These are phyloP conservation scores for Sphaerophoria rueppellii DNA, from an alignment of 2,888 invertebrate genomes.

Conservation along the genomic window DNA sequence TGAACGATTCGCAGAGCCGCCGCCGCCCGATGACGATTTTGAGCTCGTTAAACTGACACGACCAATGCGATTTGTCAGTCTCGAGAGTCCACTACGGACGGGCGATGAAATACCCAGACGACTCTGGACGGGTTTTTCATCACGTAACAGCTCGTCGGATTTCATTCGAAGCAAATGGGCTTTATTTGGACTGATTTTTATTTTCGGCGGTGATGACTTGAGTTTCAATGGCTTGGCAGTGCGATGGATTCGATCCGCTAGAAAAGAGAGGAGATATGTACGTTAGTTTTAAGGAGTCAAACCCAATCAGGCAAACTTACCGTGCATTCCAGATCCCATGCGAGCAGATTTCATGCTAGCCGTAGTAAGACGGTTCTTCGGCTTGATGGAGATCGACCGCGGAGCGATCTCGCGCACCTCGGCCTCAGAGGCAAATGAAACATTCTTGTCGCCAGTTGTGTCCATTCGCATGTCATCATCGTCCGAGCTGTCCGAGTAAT, in stretches of 20 bases:
- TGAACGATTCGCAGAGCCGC: constrained; percentile 12
- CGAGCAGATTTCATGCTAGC: constrained; percentile 76
- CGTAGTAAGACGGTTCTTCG: constrained; percentile 69
- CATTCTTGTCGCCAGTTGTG: constrained; percentile 79
- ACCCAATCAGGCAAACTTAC: constrained; percentile 7
- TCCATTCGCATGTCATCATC: constrained; percentile 75
- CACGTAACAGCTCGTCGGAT: constrained; percentile 79
- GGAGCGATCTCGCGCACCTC: constrained; percentile 81
- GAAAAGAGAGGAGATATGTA: constrained; percentile 5
- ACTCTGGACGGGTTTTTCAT: constrained; percentile 79
- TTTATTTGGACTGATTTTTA: constrained; percentile 77
- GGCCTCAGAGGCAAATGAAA: constrained; percentile 81
- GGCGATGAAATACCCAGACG: constrained; percentile 76
- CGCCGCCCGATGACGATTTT: background rate
- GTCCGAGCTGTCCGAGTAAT: constrained; percentile 63
- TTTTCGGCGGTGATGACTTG: constrained; percentile 76
- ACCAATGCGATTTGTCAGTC: constrained; percentile 76
- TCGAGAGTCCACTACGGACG: constrained; percentile 51
- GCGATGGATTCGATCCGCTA: constrained; percentile 78
- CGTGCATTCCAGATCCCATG: constrained; percentile 76
- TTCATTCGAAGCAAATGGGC: constrained; percentile 78
- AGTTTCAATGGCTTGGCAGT: constrained; percentile 79
- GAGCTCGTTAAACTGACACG: constrained; percentile 73
- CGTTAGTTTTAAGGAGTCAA: background rate
- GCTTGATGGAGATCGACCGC: constrained; percentile 72